Base-by-base conservation (phyloP, 2,888 invertebrate species). In the Drosophila birchii region DNA sequence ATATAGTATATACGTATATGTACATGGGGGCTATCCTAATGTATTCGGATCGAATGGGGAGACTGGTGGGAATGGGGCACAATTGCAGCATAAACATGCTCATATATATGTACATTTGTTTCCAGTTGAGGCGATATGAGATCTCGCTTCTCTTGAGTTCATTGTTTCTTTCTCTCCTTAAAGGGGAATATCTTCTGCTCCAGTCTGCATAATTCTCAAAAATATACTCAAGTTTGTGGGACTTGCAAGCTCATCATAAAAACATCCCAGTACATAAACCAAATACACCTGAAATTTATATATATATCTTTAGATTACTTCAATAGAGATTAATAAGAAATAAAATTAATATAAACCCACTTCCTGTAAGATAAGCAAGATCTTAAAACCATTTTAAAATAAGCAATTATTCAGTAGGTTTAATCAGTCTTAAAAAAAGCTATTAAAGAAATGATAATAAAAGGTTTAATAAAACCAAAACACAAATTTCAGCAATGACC, bases 51-150 rank as follows among this genome's bases (percentile, higher is more conserved):
- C 45, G 58, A 74, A 18, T 55, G 43, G 41, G 43, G 51, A 41
- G 36, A 36, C 16, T 23, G 23, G 5, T 26, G 18, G 29, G 29
- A 63, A 68, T 39, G 82, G 78, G 73, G 66, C 86, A 77, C 89
- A 77, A 84, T 81, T 88, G 89, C 89, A 86, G 77, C 69, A 68
- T 32, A 36, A 36, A 70, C 67, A 64, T 56, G 57, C 61, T n/a
- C 39, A 26, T 26, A 32, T n/a, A 23, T 29, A 57, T 43, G 43
- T 68, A 49, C 23, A 26, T 36, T 57, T 54, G 47, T 36, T 49
- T 18, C 41, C 39, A 54, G 32, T 75, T 43, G 70, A 68, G 58
- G 58, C 39, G 70, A 57, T 68, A 70, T 39, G 47, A 38, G 64
- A 71, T 64, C 51, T 64, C 51, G 34, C 58, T 20, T 29, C 45